Conservation (phyloP, 2,113 vertebrate species). For the Cololabis saira region DNA sequence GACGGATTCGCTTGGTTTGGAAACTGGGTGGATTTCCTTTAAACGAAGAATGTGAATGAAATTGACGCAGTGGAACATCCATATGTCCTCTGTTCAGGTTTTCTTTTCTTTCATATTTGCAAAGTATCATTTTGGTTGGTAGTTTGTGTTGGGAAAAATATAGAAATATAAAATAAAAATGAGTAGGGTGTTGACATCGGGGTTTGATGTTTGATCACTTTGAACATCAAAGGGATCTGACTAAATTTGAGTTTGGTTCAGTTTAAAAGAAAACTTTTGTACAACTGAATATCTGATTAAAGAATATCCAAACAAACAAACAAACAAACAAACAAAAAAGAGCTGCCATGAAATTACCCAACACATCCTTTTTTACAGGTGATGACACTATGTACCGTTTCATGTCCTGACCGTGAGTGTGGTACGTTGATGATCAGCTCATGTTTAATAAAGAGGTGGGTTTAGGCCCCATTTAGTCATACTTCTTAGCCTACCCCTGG, state of each 20-base stretch:
- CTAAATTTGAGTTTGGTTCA: conserved; percentile 17
- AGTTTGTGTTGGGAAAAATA: neutral
- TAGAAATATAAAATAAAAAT: neutral
- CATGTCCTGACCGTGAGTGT: too few species aligned
- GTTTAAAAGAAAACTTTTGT: conserved; percentile 29
- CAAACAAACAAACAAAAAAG: neutral
- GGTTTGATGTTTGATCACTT: conserved; percentile 32
- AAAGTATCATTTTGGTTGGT: conserved; percentile 17
- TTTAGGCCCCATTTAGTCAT: too few species aligned
- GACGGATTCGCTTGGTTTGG: too few species aligned
- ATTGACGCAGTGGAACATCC: neutral
- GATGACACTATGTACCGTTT: too few species aligned
- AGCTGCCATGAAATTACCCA: too few species aligned
- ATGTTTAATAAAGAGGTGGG: too few species aligned
- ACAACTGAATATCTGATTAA: conserved; percentile 5
- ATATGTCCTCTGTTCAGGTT: conserved; percentile 31
- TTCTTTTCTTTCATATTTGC: conserved; percentile 39
- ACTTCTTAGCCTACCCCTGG: too few species aligned
- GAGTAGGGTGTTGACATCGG: conserved; percentile 11
- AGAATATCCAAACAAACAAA: neutral
- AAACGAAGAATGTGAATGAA: too few species aligned
- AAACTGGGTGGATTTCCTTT: conserved; percentile 10
- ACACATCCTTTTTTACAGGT: too few species aligned
- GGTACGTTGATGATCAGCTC: too few species aligned
- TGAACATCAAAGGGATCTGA: conserved; percentile 33